Conservation (phyloP, 2,888 invertebrate genomes). For the Subacronicta megacephala region DNA sequence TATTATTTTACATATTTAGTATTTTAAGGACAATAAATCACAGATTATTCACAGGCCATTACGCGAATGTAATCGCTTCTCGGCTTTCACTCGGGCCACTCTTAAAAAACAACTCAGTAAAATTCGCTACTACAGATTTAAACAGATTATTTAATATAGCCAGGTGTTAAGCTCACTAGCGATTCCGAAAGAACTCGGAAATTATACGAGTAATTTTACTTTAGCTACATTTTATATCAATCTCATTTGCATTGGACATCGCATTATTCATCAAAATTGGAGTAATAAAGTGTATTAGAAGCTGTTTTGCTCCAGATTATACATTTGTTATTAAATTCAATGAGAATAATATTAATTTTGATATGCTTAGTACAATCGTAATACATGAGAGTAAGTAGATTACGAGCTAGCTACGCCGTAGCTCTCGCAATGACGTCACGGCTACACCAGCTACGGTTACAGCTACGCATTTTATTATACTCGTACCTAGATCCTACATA, state of each 20-base stretch:
- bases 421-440: constrained; percentile 14
- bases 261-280: constrained; percentile 21
- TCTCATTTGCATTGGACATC: constrained; percentile 4
- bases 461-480: not conserved
- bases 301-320: constrained; percentile 2
- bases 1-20: too few relatives aligned
- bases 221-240: constrained; percentile 22
- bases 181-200: constrained; percentile 10
- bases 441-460: constrained; percentile 28
- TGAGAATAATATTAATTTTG: too few relatives aligned
- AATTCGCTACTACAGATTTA: constrained; percentile 25
- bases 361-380: too few relatives aligned
- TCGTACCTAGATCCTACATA: too few relatives aligned
- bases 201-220: constrained; percentile 10
- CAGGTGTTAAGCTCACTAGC: constrained; percentile 30
- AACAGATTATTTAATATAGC: constrained; percentile 44
- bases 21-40: too few relatives aligned
- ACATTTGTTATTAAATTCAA: too few relatives aligned
- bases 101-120: constrained; percentile 13
- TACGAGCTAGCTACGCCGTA: constrained; percentile 22
- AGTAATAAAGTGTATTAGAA: not conserved
- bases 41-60: too few relatives aligned
- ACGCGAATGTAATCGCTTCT: constrained; percentile 3
- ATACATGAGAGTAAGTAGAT: not conserved
- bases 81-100: not conserved